These are phyloP conservation scores for Schizotus pectinicornis DNA, from an alignment of 2,888 invertebrate genomes.

Conservation along the genomic window DNA sequence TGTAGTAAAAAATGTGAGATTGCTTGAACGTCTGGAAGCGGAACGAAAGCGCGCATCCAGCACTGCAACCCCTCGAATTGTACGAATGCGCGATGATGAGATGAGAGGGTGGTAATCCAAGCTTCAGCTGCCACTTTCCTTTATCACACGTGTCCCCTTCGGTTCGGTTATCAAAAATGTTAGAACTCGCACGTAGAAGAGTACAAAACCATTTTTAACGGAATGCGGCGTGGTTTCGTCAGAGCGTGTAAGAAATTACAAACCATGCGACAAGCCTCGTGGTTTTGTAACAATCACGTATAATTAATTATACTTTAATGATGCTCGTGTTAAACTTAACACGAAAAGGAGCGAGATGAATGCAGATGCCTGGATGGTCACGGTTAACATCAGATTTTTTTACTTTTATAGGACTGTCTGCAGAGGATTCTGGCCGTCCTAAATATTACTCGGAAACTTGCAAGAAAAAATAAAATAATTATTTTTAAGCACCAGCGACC, in stretches of 20 bases:
- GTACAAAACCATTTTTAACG: conserved; percentile 10
- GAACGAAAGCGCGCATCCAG: too few relatives aligned
- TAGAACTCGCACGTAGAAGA: conserved; percentile 7
- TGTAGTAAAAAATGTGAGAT: too few relatives aligned
- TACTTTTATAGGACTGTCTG: neutral
- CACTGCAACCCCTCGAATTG: conserved; percentile 2
- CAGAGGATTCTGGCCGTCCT: neutral
- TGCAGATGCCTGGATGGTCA: conserved; percentile 21
- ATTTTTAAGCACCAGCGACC: too few relatives aligned
- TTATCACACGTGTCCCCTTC: conserved; percentile 34
- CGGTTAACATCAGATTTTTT: conserved; percentile 10
- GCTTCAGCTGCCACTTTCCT: conserved; percentile 43
- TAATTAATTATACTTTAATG: conserved; percentile 52
- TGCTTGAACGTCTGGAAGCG: too few relatives aligned
- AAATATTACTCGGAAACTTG: too few relatives aligned
- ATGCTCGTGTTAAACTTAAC: conserved; percentile 36
- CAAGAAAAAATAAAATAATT: too few relatives aligned
- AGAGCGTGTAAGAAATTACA: conserved; percentile 44
- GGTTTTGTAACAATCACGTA: conserved; percentile 50
- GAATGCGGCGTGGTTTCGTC: conserved; percentile 19
- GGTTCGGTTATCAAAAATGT: conserved; percentile 21
- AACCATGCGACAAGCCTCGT: conserved; percentile 46
- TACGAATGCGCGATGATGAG: conserved; percentile 39
- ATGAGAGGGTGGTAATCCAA: conserved; percentile 53
- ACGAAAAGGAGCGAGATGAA: conserved; percentile 24